These are phyloP conservation scores for Zygothrica quintamaculata DNA, from an alignment of 2,888 invertebrate genomes.

Conservation along the genomic window DNA sequence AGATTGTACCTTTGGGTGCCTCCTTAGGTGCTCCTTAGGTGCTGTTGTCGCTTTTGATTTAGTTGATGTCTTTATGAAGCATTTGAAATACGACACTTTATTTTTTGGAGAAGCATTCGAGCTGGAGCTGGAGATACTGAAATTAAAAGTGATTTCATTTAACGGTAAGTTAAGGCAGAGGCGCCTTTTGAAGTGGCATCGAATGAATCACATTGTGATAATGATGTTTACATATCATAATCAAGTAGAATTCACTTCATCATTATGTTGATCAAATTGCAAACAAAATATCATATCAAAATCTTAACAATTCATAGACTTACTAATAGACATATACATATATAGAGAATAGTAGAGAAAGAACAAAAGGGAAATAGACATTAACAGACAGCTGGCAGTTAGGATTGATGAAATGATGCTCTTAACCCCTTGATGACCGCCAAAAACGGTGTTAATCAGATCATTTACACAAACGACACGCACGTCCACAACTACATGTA, in stretches of 20 bases:
- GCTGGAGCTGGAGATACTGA: constrained; percentile 39
- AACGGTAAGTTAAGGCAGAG: constrained; percentile 72
- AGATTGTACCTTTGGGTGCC: constrained; percentile 15
- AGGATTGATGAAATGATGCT: constrained; percentile 20
- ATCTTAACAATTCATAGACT: too few relatives aligned
- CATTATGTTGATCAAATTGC: too few relatives aligned
- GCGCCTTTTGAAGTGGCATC: constrained; percentile 81
- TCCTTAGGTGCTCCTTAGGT: constrained; percentile 61
- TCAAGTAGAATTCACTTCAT: too few relatives aligned
- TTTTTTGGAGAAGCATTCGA: constrained; percentile 46
- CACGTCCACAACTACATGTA: too few relatives aligned
- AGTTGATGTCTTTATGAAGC: constrained; percentile 81
- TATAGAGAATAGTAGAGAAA: constrained; percentile 12
- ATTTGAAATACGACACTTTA: constrained; percentile 80
- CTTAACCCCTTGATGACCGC: constrained; percentile 71
- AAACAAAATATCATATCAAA: too few relatives aligned
- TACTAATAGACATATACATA: constrained; percentile 9
- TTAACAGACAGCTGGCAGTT: constrained; percentile 4
- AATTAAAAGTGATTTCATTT: constrained; percentile 81
- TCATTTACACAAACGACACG: constrained; percentile 68
- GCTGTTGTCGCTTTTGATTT: constrained; percentile 80
- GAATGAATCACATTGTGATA: constrained; percentile 28
- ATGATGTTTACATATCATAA: constrained; percentile 7
- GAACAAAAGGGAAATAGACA: constrained; percentile 3
- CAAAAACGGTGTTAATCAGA: constrained; percentile 69